Conservation (phyloP, 2,797 vertebrate species). For the Malacoraja senta region DNA sequence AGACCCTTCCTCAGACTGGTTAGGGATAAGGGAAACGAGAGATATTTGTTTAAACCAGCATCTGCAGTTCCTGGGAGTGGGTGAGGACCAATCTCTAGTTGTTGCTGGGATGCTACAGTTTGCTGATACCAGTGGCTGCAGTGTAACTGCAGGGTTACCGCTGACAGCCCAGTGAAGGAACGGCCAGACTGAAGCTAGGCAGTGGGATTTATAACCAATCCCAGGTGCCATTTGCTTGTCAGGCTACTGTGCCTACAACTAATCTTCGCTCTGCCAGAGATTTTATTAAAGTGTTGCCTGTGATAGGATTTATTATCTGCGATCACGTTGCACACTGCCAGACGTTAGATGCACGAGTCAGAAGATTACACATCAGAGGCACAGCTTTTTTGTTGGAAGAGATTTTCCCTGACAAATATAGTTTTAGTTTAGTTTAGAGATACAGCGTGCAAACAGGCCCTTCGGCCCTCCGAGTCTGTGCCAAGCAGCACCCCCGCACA, state of each 20-base stretch:
- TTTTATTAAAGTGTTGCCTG: neutral
- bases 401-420: neutral
- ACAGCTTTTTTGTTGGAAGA: neutral
- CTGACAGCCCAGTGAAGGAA: neutral
- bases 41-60: too few species aligned
- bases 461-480: too few species aligned
- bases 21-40: too few species aligned
- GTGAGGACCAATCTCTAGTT: too few species aligned
- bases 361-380: neutral
- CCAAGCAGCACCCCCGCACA: too few species aligned
- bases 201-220: slow-evolving; percentile 30
- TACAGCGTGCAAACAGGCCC: too few species aligned
- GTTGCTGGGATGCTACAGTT: too few species aligned
- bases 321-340: neutral
- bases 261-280: slow-evolving; percentile 1
- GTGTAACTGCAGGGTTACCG: neutral
- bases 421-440: too few species aligned
- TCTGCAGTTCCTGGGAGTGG: too few species aligned
- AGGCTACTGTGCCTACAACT: neutral
- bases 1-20: too few species aligned
- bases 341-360: neutral
- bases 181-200: neutral
- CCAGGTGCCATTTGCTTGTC: slow-evolving; percentile 26
- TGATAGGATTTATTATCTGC: slow-evolving; percentile 12
- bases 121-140: too few species aligned